Base-by-base conservation (phyloP, 2,113 vertebrate genomes). In the Madoqua kirkii region DNA sequence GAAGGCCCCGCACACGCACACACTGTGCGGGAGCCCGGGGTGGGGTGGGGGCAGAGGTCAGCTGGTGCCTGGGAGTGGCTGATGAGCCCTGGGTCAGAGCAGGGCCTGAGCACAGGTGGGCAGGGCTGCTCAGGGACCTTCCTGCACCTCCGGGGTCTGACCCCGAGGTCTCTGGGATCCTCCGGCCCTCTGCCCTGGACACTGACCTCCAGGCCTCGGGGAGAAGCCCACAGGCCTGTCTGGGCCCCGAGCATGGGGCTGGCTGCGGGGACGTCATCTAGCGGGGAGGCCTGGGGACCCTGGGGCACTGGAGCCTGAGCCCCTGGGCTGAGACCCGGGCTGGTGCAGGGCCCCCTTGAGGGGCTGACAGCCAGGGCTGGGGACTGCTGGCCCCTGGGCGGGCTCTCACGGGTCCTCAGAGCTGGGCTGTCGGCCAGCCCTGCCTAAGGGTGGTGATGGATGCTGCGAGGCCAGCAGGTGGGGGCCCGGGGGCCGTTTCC, bases 191-290 rank as follows among this genome's bases (percentile, higher is more conserved):
- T 1, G 0, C 87, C 6, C 45, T 23, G 33, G 60, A 17, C n/a
- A 5, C 59, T 19, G 79, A 25, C 9, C 50, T 52, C 27, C 12
- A 43, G 48, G 81, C 57, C 40, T 62, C 0, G 6, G 50, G 27
- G 52, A 48, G 55, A 91, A 50, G 9, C 21, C 60, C 15, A 1
- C 29, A 36, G 45, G 21, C 67, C 36, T 64, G 43, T 40, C 8
- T 3, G 50, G 48, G 57, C 11, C 64, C 40, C 0, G 0, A 43
- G 6, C 54, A 25, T 0, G 1, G 10, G n/a, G n/a, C 55, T 23
- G 36, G 25, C 36, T 2, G 13, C 0, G 40, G 71, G 9, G 6
- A 11, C 19, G 6, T 15, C 3, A 14, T 29, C 25, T 29, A 7
- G 36, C 23, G 11, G 27, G 45, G 74, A 8, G 52, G 54, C 31